These are phyloP conservation scores for Triops longicaudatus DNA, from an alignment of 1,140 invertebrate species.

Conservation along the genomic window DNA sequence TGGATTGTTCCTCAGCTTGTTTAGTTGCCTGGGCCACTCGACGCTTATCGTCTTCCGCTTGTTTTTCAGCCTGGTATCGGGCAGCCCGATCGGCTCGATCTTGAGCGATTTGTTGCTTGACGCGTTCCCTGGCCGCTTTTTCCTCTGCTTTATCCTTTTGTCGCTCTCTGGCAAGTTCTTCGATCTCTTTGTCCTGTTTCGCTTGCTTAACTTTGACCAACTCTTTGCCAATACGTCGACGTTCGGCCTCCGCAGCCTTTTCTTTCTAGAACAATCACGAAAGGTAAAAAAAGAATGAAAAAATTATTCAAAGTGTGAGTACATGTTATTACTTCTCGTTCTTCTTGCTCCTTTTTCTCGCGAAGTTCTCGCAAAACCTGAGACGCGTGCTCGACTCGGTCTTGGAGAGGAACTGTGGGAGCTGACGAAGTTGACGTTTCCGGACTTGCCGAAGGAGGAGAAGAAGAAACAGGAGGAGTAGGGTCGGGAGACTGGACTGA, in stretches of 20 bases:
- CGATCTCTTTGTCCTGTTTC: constrained; percentile 64
- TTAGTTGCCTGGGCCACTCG: constrained; percentile 32
- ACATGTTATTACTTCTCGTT: constrained; percentile 46
- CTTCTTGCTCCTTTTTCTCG: constrained; percentile 50
- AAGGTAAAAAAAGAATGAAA: constrained; percentile 24
- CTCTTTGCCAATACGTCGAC: constrained; percentile 59
- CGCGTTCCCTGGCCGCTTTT: constrained; percentile 53
- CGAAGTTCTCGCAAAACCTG: constrained; percentile 37
- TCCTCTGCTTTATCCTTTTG: constrained; percentile 63
- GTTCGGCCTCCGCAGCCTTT: constrained; percentile 56
- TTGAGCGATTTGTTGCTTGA: constrained; percentile 63
- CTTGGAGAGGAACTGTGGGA: constrained; percentile 24
- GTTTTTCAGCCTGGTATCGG: constrained; percentile 38
- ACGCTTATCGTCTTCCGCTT: constrained; percentile 34
- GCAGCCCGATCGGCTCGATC: constrained; percentile 46
- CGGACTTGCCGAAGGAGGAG: neutral
- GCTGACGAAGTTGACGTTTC: constrained; percentile 1
- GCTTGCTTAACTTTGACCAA: constrained; percentile 57
- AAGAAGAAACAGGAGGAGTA: neutral
- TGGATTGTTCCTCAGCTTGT: constrained; percentile 33
- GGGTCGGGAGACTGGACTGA: neutral
- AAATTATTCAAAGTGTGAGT: neutral
- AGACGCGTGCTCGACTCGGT: constrained; percentile 31
- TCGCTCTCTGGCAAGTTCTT: constrained; percentile 52
- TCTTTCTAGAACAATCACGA: constrained; percentile 41